These are phyloP conservation scores for Myotis planiceps DNA, from an alignment of 2,797 vertebrate genomes.

Conservation along the genomic window DNA sequence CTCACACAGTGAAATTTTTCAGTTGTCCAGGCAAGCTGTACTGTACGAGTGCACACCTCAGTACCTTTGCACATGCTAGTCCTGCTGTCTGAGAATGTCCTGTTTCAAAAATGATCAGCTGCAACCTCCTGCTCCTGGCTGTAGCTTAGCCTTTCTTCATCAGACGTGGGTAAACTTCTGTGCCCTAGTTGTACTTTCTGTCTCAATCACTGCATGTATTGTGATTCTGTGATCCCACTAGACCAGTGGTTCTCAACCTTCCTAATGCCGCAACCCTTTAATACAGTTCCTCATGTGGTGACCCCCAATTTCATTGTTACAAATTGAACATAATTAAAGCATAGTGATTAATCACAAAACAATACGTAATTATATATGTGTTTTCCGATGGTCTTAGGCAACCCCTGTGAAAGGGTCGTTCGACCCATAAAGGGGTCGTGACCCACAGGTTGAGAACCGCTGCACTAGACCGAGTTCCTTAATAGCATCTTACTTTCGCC, in stretches of 20 bases:
- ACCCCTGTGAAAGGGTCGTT: too few relatives aligned
- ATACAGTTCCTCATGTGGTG: too few relatives aligned
- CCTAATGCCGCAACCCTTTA: too few relatives aligned
- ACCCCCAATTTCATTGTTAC: too few relatives aligned
- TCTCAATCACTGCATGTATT: not conserved
- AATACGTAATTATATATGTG: too few relatives aligned
- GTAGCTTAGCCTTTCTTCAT: not conserved
- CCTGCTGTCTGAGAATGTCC: not conserved
- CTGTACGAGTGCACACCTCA: not conserved
- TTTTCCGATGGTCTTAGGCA: too few relatives aligned
- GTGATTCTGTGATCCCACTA: not conserved
- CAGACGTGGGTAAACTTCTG: not conserved
- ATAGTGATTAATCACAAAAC: too few relatives aligned
- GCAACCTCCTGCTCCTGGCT: not conserved
- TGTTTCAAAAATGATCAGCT: accelerated
- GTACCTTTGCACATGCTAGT: not conserved
- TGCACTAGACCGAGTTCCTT: not conserved
- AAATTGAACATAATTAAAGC: too few relatives aligned
- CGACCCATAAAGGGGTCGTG: too few relatives aligned
- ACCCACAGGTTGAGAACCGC: too few relatives aligned
- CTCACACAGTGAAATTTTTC: not conserved
- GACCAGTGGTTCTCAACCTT: too few relatives aligned
- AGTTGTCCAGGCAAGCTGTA: not conserved
- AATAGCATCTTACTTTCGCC: not conserved
- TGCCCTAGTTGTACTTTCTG: not conserved